Base-by-base conservation (phyloP, 2,888 invertebrate genomes). In the Melolontha melolontha region DNA sequence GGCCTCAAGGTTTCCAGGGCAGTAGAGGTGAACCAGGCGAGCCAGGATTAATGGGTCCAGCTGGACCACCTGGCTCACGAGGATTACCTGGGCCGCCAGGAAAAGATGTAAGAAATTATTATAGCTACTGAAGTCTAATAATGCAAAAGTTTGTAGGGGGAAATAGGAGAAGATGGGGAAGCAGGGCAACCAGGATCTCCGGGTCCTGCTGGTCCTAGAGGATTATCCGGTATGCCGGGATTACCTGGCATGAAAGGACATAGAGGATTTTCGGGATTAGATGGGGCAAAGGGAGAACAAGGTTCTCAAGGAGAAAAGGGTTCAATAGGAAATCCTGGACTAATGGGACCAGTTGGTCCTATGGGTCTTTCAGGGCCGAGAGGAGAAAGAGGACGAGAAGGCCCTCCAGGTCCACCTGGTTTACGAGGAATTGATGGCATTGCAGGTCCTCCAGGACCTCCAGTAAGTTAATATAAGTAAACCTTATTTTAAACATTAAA, bases 361-460 rank as follows among this genome's bases (percentile, higher is more conserved):
- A 82, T 89, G 78, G 95, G 95, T 27, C 90, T 92, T 17, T 86
- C 89, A 12, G 95, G 95, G 40, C 87, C 92, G 5, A 86, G 94
- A 72, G 95, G 95, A 5, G 95, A 95, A 84, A 86, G 94, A 78
- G 95, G 95, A 0, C 86, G 94, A 41, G 94, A 95, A 83, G 95
- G 95, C 0, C 88, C 93, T 0, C 86, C 93, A 0, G 94, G 93
- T 0, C 87, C 91, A 1, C 90, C 91, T 0, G 94, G 94, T 6
- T 84, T 92, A 67, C 86, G 94, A 78, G 95, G 95, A 57, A 87
- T 90, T 67, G 94, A 95, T 79, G 95, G 95, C 5, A 87, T 90
- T 34, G 84, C 90, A 57, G 95, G 95, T 64, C 86, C 92, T 0
- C 91, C 93, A n/a, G 93, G 93, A 67, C 84, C 88, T 73, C 87